These are phyloP conservation scores for Corbicula japonica DNA, from an alignment of 2,888 invertebrate species.

Conservation along the genomic window DNA sequence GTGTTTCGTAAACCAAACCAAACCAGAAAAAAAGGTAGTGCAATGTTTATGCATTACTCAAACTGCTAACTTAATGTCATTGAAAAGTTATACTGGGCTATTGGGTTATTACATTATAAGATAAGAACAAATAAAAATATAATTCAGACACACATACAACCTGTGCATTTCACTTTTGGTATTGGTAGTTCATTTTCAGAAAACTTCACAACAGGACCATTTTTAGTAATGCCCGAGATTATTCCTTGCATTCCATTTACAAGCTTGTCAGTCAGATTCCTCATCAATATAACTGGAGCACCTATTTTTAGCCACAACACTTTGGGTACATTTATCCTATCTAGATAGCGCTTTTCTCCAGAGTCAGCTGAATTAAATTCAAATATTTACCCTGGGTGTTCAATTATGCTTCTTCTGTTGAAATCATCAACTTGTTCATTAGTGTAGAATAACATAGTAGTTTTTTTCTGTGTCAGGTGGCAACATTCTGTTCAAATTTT, in stretches of 20 bases:
- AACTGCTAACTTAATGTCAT: too few relatives aligned
- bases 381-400: slow-evolving; percentile 2
- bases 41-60: too few relatives aligned
- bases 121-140: slow-evolving; percentile 1
- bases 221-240: not conserved
- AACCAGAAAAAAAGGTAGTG: too few relatives aligned
- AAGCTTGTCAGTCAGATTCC: not conserved
- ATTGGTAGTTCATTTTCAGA: not conserved
- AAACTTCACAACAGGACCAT: not conserved
- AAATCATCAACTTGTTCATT: slow-evolving; percentile 7
- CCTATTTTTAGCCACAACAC: slow-evolving; percentile 7
- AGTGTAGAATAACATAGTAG: not conserved
- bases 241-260: slow-evolving; percentile 4
- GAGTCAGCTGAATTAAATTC: slow-evolving; percentile 2
- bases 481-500: not conserved
- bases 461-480: slow-evolving; percentile 1
- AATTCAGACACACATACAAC: slow-evolving; percentile 8
- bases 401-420: slow-evolving; percentile 2
- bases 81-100: too few relatives aligned
- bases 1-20: too few relatives aligned
- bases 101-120: not conserved
- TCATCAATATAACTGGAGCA: not conserved
- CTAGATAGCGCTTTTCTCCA: not conserved
- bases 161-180: slow-evolving; percentile 7
- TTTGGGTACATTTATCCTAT: not conserved